Percentiles rank a stretch among this genome's conserved stretches.
phyloP scores from a whole-genome alignment of 2,113 vertebrate genomes.

The Aegypius monachus region DNA sequence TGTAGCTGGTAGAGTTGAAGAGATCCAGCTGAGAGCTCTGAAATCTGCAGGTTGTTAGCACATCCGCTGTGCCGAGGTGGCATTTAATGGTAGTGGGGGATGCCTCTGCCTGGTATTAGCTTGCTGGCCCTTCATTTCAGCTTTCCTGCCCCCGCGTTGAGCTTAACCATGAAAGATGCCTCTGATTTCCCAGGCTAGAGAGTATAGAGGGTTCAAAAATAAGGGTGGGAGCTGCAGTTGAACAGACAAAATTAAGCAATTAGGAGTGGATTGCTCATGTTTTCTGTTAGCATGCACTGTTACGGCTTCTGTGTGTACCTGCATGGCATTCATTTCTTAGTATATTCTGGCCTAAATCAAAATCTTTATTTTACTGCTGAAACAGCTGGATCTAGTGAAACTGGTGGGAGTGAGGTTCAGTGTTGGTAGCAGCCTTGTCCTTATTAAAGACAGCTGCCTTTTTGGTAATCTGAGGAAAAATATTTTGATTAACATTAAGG shows the following conservation, averaged over 20 bases:
- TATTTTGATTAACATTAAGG: not conserved
- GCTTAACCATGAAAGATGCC: not conserved
- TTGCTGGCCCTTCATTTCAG: not conserved
- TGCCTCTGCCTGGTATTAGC: not conserved
- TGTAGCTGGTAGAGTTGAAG: not conserved
- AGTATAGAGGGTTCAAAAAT: not conserved
- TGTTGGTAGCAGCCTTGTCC: not conserved
- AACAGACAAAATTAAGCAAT: not conserved
- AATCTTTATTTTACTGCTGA: not conserved
- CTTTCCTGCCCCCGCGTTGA: not conserved
- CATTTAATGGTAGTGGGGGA: not conserved
- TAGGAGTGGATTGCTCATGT: not conserved
- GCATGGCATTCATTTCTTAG: not conserved
- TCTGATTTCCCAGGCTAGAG: not conserved
- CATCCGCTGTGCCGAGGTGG: fast-evolving
- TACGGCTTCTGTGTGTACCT: fast-evolving
- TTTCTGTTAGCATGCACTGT: not conserved
- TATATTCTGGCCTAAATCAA: not conserved
- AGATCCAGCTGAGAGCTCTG: not conserved
- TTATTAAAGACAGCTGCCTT: not conserved
- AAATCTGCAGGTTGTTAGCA: not conserved
- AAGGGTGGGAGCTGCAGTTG: not conserved
- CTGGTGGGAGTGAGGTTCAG: not conserved
- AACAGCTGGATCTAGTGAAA: not conserved
- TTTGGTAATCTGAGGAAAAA: not conserved